Conservation (phyloP, 2,113 vertebrate genomes). For the Mesitornis unicolor region DNA sequence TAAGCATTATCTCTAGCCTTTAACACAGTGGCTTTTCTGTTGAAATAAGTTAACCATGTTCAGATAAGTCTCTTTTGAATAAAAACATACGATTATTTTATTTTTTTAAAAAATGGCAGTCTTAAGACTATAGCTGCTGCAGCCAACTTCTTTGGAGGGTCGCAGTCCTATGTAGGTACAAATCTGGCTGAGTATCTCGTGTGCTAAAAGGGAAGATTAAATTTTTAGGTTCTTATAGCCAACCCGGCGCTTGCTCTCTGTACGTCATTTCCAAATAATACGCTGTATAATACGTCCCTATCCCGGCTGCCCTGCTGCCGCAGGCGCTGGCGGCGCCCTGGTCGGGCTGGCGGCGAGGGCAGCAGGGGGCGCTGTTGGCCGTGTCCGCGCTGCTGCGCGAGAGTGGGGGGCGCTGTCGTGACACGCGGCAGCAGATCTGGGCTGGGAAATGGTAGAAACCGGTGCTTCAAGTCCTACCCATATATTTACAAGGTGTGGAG, state of each 20-base stretch:
- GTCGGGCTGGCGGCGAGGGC: background rate
- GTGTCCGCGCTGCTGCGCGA: too few relatives aligned
- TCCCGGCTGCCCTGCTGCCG: too few relatives aligned
- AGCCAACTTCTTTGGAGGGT: background rate
- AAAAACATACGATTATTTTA: background rate
- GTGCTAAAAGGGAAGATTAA: background rate
- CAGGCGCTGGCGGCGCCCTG: too few relatives aligned
- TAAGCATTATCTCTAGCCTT: background rate
- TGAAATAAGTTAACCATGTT: background rate
- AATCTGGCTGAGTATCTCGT: background rate
- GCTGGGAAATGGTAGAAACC: background rate
- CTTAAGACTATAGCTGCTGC: background rate
- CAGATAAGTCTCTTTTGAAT: background rate
- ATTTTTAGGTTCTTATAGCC: rapidly evolving
- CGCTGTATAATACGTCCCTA: too few relatives aligned
- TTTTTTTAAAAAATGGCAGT: background rate
- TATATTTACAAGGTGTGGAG: rapidly evolving
- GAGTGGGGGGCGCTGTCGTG: too few relatives aligned
- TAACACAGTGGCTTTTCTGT: background rate
- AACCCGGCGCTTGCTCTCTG: rapidly evolving
- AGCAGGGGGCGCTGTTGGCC: conserved; percentile 40
- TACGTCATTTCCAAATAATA: too few relatives aligned
- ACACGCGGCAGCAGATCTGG: background rate
- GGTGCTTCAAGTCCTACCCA: rapidly evolving
- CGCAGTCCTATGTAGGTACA: rapidly evolving